phyloP scores from a whole-genome alignment of 2,888 invertebrate species.

The Bombylius discolor region DNA sequence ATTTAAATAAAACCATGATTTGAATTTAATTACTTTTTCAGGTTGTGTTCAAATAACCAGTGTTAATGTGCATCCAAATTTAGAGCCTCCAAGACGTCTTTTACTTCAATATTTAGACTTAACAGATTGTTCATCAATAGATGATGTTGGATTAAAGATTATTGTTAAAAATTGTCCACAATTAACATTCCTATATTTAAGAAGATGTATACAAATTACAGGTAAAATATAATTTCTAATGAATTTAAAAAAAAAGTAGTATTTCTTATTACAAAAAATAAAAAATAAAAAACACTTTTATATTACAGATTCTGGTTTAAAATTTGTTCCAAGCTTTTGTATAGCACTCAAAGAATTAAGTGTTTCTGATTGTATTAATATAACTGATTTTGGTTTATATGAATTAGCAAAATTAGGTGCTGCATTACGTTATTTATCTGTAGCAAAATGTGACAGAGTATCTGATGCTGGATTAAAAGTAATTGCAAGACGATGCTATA shows the following conservation, averaged over 20 bases:
- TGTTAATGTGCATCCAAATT: conserved; percentile 54
- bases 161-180: conserved; percentile 80
- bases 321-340: conserved; percentile 83
- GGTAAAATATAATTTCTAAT: conserved; percentile 37
- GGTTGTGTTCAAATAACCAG: conserved; percentile 70
- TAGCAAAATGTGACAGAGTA: conserved; percentile 86
- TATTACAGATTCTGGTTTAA: conserved; percentile 72
- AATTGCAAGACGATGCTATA: conserved; percentile 75
- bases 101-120: conserved; percentile 79
- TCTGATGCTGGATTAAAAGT: conserved; percentile 82
- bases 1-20: neutral
- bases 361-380: conserved; percentile 77
- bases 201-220: conserved; percentile 79
- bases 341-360: conserved; percentile 70
- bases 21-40: conserved; percentile 17
- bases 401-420: conserved; percentile 80
- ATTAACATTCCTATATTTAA: conserved; percentile 71
- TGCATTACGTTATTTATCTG: conserved; percentile 80
- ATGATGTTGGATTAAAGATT: conserved; percentile 71
- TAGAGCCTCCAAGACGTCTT: conserved; percentile 51
- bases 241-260: no score
- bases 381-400: conserved; percentile 83
- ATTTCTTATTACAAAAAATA: neutral
- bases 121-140: conserved; percentile 74
- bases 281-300: neutral